A percentile compares a stretch with the other conserved stretches of the same genome.
phyloP scores from a whole-genome alignment of 2,797 vertebrate genomes.

The Psittacula echo region DNA sequence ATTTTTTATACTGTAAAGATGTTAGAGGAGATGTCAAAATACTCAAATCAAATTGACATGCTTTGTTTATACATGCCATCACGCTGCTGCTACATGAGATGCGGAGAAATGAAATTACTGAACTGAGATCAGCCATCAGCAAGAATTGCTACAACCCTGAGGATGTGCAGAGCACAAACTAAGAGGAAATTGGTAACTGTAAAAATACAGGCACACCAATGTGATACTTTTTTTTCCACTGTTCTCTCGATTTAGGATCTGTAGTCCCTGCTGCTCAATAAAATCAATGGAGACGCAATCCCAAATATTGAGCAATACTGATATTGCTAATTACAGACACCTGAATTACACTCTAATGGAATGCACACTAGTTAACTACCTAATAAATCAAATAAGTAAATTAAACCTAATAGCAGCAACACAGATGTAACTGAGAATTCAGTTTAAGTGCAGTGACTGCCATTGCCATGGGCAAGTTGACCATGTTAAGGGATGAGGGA shows the following conservation, averaged over 20 bases:
- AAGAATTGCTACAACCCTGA: background rate
- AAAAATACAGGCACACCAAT: background rate
- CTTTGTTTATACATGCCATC: background rate
- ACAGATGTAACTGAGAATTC: background rate
- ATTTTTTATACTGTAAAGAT: background rate
- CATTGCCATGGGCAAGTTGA: background rate
- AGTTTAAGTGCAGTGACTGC: background rate
- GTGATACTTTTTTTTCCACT: rapidly evolving
- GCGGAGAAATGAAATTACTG: background rate
- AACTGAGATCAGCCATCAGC: background rate
- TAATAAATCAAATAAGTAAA: background rate
- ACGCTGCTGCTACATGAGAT: background rate
- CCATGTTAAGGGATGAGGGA: background rate
- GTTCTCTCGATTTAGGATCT: background rate
- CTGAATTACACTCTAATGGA: background rate
- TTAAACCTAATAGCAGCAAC: background rate
- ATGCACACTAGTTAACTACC: background rate
- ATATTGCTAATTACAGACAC: background rate
- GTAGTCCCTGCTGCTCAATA: background rate
- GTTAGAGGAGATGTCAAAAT: background rate
- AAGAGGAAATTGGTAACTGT: background rate
- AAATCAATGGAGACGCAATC: background rate
- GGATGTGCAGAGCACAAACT: background rate
- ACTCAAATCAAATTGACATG: background rate
- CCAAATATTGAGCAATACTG: background rate